These are phyloP conservation scores for Ammodytes dubius DNA, from an alignment of 2,113 vertebrate genomes.

Conservation along the genomic window DNA sequence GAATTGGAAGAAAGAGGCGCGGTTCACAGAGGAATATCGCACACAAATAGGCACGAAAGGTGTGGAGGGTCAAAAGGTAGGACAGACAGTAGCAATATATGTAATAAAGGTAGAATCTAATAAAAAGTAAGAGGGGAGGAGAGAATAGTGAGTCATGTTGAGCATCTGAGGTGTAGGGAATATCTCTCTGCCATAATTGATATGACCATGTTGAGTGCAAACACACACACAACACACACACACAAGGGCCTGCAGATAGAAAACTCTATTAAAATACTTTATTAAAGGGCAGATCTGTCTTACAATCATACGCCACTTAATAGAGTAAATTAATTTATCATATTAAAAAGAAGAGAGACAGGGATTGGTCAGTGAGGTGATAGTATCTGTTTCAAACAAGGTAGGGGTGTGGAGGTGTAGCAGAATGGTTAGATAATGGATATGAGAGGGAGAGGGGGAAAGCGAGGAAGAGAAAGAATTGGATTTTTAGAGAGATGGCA, in stretches of 20 bases:
- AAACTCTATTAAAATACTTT: constrained; percentile 55
- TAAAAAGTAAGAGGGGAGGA: constrained; percentile 23
- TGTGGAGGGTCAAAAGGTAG: constrained; percentile 22
- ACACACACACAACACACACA: constrained; percentile 9
- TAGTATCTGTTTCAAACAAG: constrained; percentile 28
- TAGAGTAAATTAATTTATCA: constrained; percentile 61
- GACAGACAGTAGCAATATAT: constrained; percentile 7
- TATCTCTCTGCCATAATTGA: constrained; percentile 39
- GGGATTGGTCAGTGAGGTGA: constrained; percentile 20
- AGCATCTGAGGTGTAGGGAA: constrained; percentile 19
- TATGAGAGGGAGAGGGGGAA: not conserved
- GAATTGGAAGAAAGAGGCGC: not conserved
- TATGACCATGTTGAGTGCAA: constrained; percentile 24
- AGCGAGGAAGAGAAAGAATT: constrained; percentile 45
- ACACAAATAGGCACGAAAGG: not conserved
- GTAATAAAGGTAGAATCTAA: constrained; percentile 35
- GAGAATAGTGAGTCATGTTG: constrained; percentile 22
- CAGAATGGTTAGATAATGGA: constrained; percentile 31
- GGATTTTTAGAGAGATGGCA: constrained; percentile 62
- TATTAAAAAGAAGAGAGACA: constrained; percentile 42
- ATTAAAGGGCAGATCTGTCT: constrained; percentile 49
- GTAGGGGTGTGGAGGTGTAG: constrained; percentile 37
- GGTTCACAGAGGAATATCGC: not conserved
- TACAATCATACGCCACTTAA: constrained; percentile 58
- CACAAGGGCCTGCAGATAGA: constrained; percentile 15